phyloP scores from a whole-genome alignment of 2,888 invertebrate genomes.

The Baccha elongata region DNA sequence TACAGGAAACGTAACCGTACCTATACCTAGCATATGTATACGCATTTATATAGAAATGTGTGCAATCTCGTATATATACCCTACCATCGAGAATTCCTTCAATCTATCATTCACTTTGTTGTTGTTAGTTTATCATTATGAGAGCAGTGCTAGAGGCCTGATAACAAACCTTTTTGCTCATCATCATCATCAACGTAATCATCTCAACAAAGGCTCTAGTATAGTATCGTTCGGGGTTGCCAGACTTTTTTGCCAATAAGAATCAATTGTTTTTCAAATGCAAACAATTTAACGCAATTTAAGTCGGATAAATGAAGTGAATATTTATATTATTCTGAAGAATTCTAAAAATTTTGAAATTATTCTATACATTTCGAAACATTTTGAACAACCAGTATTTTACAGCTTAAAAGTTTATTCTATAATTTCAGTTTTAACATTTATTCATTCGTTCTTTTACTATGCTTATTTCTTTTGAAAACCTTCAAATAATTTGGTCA shows the following conservation, averaged over 20 bases:
- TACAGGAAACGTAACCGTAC: too few species aligned
- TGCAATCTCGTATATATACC: too few species aligned
- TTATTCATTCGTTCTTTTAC: too few species aligned
- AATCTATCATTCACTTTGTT: not conserved
- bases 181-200: constrained; percentile 41
- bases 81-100: not conserved
- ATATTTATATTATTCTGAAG: not conserved
- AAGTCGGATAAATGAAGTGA: too few species aligned
- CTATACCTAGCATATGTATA: too few species aligned
- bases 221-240: not conserved
- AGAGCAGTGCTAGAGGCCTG: constrained; percentile 49
- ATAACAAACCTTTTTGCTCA: constrained; percentile 53
- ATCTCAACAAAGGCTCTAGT: not conserved
- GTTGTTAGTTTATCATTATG: constrained; percentile 56
- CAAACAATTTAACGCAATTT: too few species aligned
- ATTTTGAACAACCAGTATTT: not conserved
- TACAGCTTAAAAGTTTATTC: too few species aligned
- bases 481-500: too few species aligned
- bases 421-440: too few species aligned
- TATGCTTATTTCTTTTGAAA: too few species aligned
- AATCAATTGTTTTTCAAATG: too few species aligned
- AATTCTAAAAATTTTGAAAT: not conserved
- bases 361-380: constrained; percentile 9
- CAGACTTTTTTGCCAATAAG: not conserved
- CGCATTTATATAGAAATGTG: too few species aligned